Conservation (phyloP, 2,797 vertebrate species). For the Mormyrus proboscirostris region DNA sequence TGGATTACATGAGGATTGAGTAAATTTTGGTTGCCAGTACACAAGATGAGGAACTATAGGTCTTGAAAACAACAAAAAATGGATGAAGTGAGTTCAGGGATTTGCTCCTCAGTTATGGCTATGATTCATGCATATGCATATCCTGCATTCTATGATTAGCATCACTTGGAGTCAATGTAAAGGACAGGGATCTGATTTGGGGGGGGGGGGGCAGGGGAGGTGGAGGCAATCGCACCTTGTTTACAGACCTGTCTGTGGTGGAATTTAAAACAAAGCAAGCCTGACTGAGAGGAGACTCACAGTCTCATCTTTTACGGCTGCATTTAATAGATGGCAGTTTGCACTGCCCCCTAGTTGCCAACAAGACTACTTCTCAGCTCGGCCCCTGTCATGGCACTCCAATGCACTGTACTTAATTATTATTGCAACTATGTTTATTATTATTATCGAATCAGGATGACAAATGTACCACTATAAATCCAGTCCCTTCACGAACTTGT, state of each 20-base stretch:
- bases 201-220: not conserved
- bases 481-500: not conserved
- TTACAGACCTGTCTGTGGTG: slow-evolving; percentile 24
- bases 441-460: not conserved
- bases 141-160: not conserved
- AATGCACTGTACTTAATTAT: not conserved
- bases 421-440: not conserved
- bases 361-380: not conserved
- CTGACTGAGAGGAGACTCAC: not conserved
- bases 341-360: slow-evolving; percentile 7
- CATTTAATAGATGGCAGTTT: not conserved
- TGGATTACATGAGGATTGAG: not conserved
- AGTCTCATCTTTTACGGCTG: not conserved
- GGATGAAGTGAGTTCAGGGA: not conserved
- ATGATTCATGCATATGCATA: not conserved
- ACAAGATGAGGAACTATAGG: not conserved
- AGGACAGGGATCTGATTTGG: not conserved
- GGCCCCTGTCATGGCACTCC: not conserved
- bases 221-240: not conserved
- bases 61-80: not conserved
- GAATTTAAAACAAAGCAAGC: not conserved
- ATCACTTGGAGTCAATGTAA: not conserved
- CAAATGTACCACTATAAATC: not conserved
- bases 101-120: not conserved
- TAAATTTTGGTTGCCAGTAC: not conserved